Evolutionary conservation across 2,888 invertebrate species (phyloP).

Genomic region (Sarcophaga carnaria): DNA sequence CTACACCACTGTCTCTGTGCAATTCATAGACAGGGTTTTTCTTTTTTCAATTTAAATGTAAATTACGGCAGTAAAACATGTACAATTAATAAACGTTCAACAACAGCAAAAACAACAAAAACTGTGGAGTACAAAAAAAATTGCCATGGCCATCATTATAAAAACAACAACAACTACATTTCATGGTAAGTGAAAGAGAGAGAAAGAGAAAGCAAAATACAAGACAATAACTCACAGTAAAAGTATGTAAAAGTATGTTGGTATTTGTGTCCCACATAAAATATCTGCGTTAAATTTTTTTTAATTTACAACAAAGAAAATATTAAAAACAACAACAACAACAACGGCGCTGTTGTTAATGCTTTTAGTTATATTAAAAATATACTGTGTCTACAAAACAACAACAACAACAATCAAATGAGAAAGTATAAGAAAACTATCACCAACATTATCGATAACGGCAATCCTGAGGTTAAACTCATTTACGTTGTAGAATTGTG

Average conservation of each 20-base stretch:
- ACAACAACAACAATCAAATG: not conserved
- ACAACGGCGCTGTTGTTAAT: too few species aligned
- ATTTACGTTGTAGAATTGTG: slow-evolving; percentile 38
- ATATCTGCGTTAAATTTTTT: slow-evolving; percentile 22
- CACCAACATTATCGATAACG: not conserved
- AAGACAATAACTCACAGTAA: not conserved
- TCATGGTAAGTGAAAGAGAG: not conserved
- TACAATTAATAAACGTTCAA: slow-evolving; percentile 61
- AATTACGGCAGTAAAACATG: slow-evolving; percentile 53
- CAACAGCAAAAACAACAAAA: slow-evolving; percentile 15
- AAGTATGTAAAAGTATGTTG: not conserved
- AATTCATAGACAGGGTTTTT: not conserved
- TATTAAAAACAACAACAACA: not conserved
- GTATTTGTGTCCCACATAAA: not conserved
- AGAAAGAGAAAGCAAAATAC: not conserved
- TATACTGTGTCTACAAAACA: slow-evolving; percentile 4
- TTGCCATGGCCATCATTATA: slow-evolving; percentile 39
- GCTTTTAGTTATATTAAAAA: too few species aligned
- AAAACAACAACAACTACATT: slow-evolving; percentile 10
- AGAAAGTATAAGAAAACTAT: not conserved
- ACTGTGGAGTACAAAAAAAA: not conserved
- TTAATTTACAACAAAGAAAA: not conserved
- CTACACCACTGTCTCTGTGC: slow-evolving; percentile 16
- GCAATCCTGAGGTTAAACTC: slow-evolving; percentile 54
- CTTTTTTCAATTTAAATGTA: slow-evolving; percentile 52